Evolutionary conservation across 2,797 vertebrate species (phyloP), one percentile per base, ranked within the genome.

Genomic region (Notamacropus eugenii): DNA sequence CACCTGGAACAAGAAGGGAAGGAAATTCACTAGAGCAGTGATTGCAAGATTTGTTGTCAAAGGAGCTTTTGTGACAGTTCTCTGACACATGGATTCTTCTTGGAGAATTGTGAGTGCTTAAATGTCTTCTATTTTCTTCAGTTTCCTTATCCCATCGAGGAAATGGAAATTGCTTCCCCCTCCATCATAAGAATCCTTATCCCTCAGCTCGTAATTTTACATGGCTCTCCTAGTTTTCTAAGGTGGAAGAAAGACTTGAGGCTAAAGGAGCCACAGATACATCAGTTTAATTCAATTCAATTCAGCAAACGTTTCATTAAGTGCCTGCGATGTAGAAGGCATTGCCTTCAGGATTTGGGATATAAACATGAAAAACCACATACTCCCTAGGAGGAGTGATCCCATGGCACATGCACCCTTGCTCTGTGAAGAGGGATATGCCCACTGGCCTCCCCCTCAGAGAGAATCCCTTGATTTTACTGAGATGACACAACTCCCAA

Each of bases 61-160:
- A 95, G 91, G 96, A n/a, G 56, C 93, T 95, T 95, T 62, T 92
- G 55, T 94, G 67, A 93, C 22, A 96, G 93, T 94, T 97, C 74
- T 40, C 74, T 87, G 74, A 87, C 74, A 46, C 74, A 87, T 87
- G 74, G 40, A 87, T 87, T 87, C 74, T 87, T 87, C 40, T 50
- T 40, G 0, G 10, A 91, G 90, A 59, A 96, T 95, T 90, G 40
- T 56, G 96, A 74, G 55, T 82, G 96, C 82, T 87, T 90, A 95
- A 94, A 92, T 87, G 40, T 91, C 62, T 93, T 50, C 34, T 8
- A 57, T 67, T 54, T 93, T n/a, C 74, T 87, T 46, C 40, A 34
- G 74, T 87, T 87, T 6, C 74, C 5, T 58, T 95, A 67, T 97
- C 59, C 93, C 54, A 95, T 16, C 13, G 90, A 62, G 56, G 94